phyloP scores from a whole-genome alignment of 2,797 vertebrate species.

The Catostomus latipinnis region DNA sequence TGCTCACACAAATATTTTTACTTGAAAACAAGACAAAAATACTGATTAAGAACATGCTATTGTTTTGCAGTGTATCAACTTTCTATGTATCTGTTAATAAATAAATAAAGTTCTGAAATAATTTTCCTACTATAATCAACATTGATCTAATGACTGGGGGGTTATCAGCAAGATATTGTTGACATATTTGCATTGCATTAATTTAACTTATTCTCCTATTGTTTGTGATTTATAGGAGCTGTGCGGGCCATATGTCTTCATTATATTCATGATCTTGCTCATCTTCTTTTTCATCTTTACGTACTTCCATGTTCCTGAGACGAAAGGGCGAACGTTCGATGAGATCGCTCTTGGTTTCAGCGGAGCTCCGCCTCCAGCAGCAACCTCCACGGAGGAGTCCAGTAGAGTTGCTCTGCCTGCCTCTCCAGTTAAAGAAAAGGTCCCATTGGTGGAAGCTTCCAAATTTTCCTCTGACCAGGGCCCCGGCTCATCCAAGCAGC shows the following conservation, averaged over 20 bases:
- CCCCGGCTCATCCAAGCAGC: conserved; percentile 24
- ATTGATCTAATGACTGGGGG: too few species aligned
- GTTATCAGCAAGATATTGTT: too few species aligned
- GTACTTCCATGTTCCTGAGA: conserved; percentile 93
- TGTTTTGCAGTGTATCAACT: too few species aligned
- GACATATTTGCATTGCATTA: background rate
- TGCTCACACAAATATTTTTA: too few species aligned
- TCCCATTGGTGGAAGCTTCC: conserved; percentile 71
- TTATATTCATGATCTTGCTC: conserved; percentile 85
- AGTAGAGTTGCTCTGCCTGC: conserved; percentile 49
- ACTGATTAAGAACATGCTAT: too few species aligned
- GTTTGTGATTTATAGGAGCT: conserved; percentile 69
- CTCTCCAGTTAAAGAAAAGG: conserved; percentile 76
- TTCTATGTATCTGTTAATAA: too few species aligned
- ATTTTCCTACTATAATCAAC: too few species aligned
- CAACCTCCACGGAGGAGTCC: conserved; percentile 19
- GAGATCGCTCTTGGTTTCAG: conserved; percentile 88
- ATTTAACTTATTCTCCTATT: background rate
- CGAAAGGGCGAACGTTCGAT: conserved; percentile 92
- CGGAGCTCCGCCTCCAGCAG: conserved; percentile 47
- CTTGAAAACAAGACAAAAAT: too few species aligned
- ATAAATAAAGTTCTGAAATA: too few species aligned
- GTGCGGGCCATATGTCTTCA: conserved; percentile 88
- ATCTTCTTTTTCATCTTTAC: conserved; percentile 90
- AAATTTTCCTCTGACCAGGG: conserved; percentile 35